Evolutionary conservation across 2,113 vertebrate species (phyloP).

Genomic region (Gavialis gangeticus): DNA sequence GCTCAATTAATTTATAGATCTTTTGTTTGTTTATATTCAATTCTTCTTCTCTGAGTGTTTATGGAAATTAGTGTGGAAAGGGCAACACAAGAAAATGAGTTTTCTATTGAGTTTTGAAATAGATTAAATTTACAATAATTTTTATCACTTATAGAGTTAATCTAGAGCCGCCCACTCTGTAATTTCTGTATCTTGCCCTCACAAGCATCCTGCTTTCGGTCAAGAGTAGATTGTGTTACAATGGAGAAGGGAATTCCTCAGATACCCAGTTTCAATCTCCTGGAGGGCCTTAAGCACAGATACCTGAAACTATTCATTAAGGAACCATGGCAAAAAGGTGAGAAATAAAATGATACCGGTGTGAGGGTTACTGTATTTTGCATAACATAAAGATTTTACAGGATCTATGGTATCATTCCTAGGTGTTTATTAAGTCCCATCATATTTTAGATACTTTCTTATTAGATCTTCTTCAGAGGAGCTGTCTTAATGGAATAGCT

Average conservation of each 20-base stretch:
- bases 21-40: too few relatives aligned
- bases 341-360: not conserved
- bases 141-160: not conserved
- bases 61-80: too few relatives aligned
- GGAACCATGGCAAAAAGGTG: not conserved
- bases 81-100: too few relatives aligned
- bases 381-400: not conserved
- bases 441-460: not conserved
- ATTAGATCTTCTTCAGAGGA: not conserved
- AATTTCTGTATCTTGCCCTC: not conserved
- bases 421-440: not conserved
- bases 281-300: not conserved
- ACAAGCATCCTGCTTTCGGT: not conserved
- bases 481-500: not conserved
- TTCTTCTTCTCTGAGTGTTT: too few relatives aligned
- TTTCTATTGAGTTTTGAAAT: too few relatives aligned
- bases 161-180: not conserved
- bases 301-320: not conserved
- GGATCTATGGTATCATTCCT: not conserved
- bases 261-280: not conserved
- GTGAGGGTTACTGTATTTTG: not conserved
- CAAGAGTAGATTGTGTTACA: not conserved
- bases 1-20: too few relatives aligned
- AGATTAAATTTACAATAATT: not conserved
- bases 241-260: not conserved